phyloP scores from a whole-genome alignment of 30 jellyfish, hydroid and myxozoan genomes.

The Aurelia sp. region DNA sequence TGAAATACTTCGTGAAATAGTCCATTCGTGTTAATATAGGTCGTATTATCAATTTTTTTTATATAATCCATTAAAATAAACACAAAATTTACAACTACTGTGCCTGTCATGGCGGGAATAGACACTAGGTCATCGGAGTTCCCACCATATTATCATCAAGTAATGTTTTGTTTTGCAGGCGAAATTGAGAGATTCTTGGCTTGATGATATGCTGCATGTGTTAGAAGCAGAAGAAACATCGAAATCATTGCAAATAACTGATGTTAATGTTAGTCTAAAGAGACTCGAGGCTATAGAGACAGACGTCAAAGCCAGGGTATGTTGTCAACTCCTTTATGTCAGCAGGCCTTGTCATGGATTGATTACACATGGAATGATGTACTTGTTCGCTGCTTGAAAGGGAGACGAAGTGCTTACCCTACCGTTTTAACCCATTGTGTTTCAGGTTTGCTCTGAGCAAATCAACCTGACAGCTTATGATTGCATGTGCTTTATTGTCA shows the following conservation, averaged over 20 bases:
- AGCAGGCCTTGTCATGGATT: neutral
- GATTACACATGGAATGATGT: no score
- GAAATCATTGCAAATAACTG: conserved; percentile 42
- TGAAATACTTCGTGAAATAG: no score
- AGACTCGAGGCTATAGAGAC: conserved; percentile 77
- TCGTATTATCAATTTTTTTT: neutral
- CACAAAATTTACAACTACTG: no score
- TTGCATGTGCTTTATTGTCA: no score
- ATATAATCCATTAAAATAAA: no score
- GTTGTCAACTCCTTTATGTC: neutral
- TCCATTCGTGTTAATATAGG: neutral
- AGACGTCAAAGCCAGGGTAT: conserved; percentile 79
- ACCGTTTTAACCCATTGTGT: no score
- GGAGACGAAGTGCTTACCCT: no score
- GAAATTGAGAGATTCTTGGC: conserved; percentile 76
- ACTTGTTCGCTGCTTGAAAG: no score
- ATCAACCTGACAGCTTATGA: no score
- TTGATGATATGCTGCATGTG: conserved; percentile 62
- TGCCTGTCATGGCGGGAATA: no score
- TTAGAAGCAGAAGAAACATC: conserved; percentile 59
- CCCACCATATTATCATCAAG: neutral
- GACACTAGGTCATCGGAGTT: no score
- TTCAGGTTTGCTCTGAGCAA: no score
- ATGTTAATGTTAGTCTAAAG: conserved; percentile 42
- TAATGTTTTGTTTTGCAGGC: conserved; percentile 35